phyloP scores from a whole-genome alignment of 2,888 invertebrate species.

The Spodoptera picta region DNA sequence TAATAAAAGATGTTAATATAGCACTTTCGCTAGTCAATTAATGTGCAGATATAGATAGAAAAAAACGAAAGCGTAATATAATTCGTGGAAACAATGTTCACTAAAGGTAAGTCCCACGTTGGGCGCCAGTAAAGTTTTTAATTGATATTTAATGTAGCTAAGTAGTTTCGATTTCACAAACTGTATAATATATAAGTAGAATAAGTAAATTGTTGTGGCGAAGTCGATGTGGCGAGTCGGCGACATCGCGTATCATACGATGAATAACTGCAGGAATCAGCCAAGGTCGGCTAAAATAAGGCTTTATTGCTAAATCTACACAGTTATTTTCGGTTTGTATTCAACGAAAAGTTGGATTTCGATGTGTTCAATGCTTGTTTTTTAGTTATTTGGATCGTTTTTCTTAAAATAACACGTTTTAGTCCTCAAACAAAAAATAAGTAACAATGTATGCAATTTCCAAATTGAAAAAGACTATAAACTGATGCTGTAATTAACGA shows the following conservation, averaged over 20 bases:
- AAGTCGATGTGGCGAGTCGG: constrained; percentile 59
- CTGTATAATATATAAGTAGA: constrained; percentile 38
- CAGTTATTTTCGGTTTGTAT: constrained; percentile 62
- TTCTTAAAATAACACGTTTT: no score
- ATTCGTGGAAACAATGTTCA: no score
- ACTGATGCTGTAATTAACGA: no score
- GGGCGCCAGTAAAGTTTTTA: constrained; percentile 48
- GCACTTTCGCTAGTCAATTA: background rate
- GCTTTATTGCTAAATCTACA: constrained; percentile 63
- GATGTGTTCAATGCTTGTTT: background rate
- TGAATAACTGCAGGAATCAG: constrained; percentile 68
- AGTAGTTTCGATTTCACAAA: constrained; percentile 31
- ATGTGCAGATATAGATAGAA: no score
- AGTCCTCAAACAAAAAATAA: no score
- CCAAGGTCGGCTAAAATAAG: constrained; percentile 75
- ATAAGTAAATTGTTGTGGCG: constrained; percentile 45
- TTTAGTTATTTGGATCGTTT: no score
- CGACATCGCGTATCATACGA: constrained; percentile 73
- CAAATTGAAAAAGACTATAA: no score
- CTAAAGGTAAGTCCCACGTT: constrained; percentile 27
- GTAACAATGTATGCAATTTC: no score
- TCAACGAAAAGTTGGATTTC: constrained; percentile 27
- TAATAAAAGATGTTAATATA: background rate
- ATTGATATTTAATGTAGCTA: constrained; percentile 28
- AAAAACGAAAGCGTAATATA: no score